Evolutionary conservation across 2,888 invertebrate genomes (phyloP).

Genomic region (Bhutanitis thaidina): DNA sequence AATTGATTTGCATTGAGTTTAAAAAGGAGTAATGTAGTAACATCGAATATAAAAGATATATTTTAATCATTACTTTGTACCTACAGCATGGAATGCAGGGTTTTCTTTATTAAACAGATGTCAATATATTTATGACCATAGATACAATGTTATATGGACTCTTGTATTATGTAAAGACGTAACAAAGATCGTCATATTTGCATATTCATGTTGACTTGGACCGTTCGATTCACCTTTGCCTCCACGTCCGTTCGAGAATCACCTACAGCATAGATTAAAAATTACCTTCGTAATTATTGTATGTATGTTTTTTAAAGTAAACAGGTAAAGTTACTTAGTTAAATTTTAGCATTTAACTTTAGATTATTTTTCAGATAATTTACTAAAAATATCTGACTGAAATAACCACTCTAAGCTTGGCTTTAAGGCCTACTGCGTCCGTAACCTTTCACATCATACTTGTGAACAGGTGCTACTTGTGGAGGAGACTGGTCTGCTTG

Average conservation of each 20-base stretch:
- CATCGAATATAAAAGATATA: no score
- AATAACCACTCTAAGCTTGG: no score
- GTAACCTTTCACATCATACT: no score
- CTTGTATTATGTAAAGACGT: slow-evolving; percentile 27
- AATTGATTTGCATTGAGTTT: no score
- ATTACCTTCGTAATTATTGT: slow-evolving; percentile 8
- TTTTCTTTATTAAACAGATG: background rate
- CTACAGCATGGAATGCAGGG: background rate
- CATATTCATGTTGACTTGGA: slow-evolving; percentile 36
- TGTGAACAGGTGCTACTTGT: no score
- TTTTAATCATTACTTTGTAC: no score
- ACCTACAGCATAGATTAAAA: slow-evolving; percentile 24
- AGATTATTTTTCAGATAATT: no score
- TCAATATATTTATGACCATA: background rate
- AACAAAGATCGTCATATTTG: slow-evolving; percentile 31
- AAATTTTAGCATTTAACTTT: background rate
- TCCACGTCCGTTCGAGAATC: slow-evolving; percentile 27
- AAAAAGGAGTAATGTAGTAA: no score
- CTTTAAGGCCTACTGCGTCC: no score
- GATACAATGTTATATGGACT: background rate
- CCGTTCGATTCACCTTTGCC: slow-evolving; percentile 30
- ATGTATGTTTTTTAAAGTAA: background rate
- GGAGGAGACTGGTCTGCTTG: no score
- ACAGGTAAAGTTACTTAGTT: background rate
- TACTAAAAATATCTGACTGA: no score